phyloP scores from a whole-genome alignment of 64 coral and sea anemone species.

The Pocillopora verrucosa region DNA sequence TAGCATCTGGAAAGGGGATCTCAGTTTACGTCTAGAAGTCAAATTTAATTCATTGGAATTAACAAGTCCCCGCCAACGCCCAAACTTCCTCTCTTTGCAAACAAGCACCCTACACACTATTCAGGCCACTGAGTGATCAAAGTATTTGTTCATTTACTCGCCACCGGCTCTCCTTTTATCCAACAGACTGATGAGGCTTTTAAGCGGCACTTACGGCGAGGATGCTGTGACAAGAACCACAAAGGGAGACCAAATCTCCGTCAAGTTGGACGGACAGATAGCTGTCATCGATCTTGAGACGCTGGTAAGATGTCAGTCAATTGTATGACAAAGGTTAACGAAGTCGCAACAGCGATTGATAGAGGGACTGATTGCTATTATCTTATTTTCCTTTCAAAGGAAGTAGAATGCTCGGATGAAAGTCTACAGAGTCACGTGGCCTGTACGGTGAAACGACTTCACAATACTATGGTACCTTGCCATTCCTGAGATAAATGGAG shows the following conservation, averaged over 20 bases:
- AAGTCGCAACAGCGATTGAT: too few relatives aligned
- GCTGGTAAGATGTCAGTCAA: slow-evolving; percentile 43
- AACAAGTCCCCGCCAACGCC: too few relatives aligned
- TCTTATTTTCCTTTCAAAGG: slow-evolving; percentile 29
- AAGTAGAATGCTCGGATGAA: slow-evolving; percentile 86
- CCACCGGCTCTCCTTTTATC: background rate
- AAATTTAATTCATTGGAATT: too few relatives aligned
- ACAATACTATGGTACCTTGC: slow-evolving; percentile 76
- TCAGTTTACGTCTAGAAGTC: too few relatives aligned
- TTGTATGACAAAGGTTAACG: too few relatives aligned
- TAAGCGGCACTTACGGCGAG: slow-evolving; percentile 75
- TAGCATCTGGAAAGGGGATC: too few relatives aligned
- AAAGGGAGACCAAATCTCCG: slow-evolving; percentile 76
- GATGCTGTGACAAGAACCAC: slow-evolving; percentile 55
- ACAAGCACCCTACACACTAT: too few relatives aligned
- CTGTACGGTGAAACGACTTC: slow-evolving; percentile 77
- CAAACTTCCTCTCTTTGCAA: too few relatives aligned
- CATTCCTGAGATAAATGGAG: background rate
- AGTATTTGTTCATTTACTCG: too few relatives aligned
- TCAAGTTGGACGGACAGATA: slow-evolving; percentile 59
- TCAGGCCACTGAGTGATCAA: too few relatives aligned
- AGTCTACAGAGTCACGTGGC: slow-evolving; percentile 74
- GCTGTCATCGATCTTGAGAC: slow-evolving; percentile 76
- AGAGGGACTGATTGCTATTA: too few relatives aligned
- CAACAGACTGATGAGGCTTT: slow-evolving; percentile 63